These are phyloP conservation scores for Rhabditoides inermis DNA, from an alignment of 2,888 invertebrate species.

Conservation along the genomic window DNA sequence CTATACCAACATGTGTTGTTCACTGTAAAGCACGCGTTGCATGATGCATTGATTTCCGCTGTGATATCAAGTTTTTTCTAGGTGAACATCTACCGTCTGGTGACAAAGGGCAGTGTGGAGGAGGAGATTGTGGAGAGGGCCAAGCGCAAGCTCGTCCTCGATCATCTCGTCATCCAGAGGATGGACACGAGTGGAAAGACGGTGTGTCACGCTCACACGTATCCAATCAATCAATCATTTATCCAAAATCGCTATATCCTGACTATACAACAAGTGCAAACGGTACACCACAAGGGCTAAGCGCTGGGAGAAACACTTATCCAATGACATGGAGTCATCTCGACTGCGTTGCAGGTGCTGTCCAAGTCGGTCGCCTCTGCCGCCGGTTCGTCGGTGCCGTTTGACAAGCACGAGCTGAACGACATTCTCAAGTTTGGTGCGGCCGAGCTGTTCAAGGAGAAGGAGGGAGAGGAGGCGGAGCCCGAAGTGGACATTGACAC, in stretches of 20 bases:
- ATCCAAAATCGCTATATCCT: no score
- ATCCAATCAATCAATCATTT: no score
- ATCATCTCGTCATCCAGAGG: conserved; percentile 93
- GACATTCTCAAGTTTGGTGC: conserved; percentile 97
- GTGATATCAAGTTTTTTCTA: conserved; percentile 54
- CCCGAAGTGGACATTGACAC: conserved; percentile 86
- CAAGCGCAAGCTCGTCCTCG: conserved; percentile 95
- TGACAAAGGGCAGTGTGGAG: conserved; percentile 91
- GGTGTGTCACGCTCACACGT: no score
- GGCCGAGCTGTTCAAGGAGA: conserved; percentile 93
- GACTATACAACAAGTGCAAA: no score
- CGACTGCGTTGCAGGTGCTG: conserved; percentile 58
- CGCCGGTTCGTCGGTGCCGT: conserved; percentile 62
- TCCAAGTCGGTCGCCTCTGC: conserved; percentile 37
- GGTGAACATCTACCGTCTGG: conserved; percentile 93
- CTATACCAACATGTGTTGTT: no score
- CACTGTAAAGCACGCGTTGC: no score
- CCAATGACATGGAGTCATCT: no score
- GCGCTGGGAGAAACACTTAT: no score
- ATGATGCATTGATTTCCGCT: no score
- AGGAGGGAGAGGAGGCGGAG: conserved; percentile 64
- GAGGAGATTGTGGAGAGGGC: conserved; percentile 97
- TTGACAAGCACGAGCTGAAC: conserved; percentile 92
- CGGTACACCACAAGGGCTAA: no score
- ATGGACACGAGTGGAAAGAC: conserved; percentile 99